Evolutionary conservation across 2,888 invertebrate genomes (phyloP).

Genomic region (Rotaria macrura): DNA sequence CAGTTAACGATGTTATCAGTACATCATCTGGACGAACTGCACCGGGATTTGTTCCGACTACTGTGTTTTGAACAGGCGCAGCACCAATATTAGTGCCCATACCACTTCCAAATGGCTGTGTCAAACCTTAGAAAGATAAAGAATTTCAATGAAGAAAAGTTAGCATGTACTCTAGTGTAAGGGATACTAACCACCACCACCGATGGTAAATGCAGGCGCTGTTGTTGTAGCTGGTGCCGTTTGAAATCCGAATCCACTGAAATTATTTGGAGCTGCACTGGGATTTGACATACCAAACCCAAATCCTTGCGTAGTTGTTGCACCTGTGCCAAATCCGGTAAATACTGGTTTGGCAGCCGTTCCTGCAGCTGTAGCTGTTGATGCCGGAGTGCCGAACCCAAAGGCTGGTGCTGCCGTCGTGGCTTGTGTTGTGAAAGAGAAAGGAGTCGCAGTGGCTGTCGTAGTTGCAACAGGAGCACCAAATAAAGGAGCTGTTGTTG

Average conservation of each 20-base stretch:
- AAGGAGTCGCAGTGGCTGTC: not conserved
- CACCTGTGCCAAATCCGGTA: conserved; percentile 9
- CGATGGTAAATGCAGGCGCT: not conserved
- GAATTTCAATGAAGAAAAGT: not conserved
- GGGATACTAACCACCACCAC: not conserved
- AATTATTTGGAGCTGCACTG: not conserved
- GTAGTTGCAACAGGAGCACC: not conserved
- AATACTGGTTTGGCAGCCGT: not conserved
- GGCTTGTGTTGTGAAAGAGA: not conserved
- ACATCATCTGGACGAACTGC: not conserved
- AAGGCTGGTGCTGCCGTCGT: not conserved
- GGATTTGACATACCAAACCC: not conserved
- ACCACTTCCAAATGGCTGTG: not conserved
- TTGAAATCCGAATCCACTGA: not conserved
- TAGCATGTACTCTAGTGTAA: not conserved
- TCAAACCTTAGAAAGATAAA: not conserved
- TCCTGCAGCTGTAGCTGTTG: not conserved
- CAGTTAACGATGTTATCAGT: not conserved
- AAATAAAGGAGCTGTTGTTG: not conserved
- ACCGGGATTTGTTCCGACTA: not conserved
- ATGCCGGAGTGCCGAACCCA: not conserved
- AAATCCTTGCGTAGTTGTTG: not conserved
- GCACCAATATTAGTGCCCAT: not conserved
- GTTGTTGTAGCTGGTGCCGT: not conserved
- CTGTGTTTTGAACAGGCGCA: not conserved